Base-by-base conservation (phyloP, 2,888 invertebrate species). In the Drosophila limbata region DNA sequence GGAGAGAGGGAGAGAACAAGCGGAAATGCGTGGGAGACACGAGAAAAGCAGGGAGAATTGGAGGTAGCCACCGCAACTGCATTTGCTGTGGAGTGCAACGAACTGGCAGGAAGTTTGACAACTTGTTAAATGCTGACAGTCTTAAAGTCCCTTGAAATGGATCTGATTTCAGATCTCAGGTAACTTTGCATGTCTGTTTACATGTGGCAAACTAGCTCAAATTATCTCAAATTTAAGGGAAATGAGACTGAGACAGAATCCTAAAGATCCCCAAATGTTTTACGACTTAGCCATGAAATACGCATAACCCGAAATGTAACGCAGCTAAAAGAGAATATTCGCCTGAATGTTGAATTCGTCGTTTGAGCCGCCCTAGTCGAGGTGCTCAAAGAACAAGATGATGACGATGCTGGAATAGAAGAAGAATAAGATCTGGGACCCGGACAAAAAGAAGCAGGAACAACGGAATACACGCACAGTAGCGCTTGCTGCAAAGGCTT, bases 401-500 rank as follows among this genome's bases (percentile, higher is more conserved):
- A 48, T 35, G 44, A 40, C 10, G 52, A 37, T 62, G 33, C 17
- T n/a, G 39, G 9, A 31, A 31, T 40, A 45, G 52, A 40, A 64
- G 51, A 69, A 52, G 53, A 52, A 51, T 42, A 50, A 37, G 40
- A 71, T 55, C 50, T 62, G 68, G 51, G 25, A 52, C 44, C 39
- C 31, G 53, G 39, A 62, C 47, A 63, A 51, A 52, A 64, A 59
- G 68, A 64, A 52, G 62, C 68, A 77, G 70, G 63, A 77, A 78
- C 62, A 79, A 47, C 66, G 53, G 68, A 72, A 66, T 63, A 70
- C 67, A 84, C 82, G 78, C 84, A 82, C 69, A 74, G 77, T 63
- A 76, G 56, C 55, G 69, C 80, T 73, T 40, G 61, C 44, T 69
- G 85, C 81, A 75, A 71, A 83, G 78, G 69, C 81, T 81, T 79